Conservation (phyloP, 2,113 vertebrate species). For the Edolisoma coerulescens region DNA sequence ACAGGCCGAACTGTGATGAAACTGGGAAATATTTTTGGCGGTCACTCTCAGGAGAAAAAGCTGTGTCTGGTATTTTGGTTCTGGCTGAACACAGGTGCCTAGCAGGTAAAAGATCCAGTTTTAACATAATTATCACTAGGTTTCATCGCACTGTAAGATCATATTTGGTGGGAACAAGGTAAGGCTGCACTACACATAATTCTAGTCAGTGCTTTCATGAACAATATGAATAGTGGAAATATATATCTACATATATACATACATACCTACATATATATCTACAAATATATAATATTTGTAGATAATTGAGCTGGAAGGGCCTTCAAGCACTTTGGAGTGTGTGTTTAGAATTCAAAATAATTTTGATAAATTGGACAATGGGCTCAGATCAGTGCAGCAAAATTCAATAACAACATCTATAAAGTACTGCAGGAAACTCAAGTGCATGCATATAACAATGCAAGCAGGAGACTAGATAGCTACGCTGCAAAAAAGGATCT, state of each 20-base stretch:
- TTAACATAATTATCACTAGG: not conserved
- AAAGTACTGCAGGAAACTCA: not conserved
- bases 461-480: not conserved
- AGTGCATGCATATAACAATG: not conserved
- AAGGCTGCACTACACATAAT: not conserved
- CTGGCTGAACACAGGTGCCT: not conserved
- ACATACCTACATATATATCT: too few relatives aligned
- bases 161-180: rapidly evolving
- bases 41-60: not conserved
- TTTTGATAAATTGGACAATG: not conserved
- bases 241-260: too few relatives aligned
- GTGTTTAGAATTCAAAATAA: not conserved
- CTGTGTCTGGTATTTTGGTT: not conserved
- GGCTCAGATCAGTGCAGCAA: not conserved
- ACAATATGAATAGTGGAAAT: not conserved
- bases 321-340: not conserved
- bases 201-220: not conserved
- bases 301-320: not conserved
- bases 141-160: not conserved
- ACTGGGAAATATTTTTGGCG: not conserved
- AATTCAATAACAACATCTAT: not conserved
- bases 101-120: not conserved
- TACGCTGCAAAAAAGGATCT: not conserved
- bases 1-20: rapidly evolving
- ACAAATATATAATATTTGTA: not conserved